A percentile compares a stretch with the other conserved stretches of the same genome.
These are phyloP conservation scores for Brachypteracias leptosomus DNA, from an alignment of 2,113 vertebrate genomes.

Conservation along the genomic window DNA sequence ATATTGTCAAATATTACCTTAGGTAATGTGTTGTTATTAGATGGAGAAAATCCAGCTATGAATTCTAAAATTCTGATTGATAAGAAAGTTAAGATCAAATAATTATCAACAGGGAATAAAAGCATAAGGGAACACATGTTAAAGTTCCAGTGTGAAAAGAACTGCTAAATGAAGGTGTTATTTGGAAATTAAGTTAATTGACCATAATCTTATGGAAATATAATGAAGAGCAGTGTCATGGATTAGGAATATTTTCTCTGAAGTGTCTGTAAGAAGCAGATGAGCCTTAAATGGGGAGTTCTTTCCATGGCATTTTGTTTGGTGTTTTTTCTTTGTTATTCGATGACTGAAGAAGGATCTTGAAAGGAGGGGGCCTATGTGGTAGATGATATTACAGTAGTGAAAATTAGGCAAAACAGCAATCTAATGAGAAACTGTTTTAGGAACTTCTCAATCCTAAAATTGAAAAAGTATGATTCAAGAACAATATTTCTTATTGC, in stretches of 20 bases:
- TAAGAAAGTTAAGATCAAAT: neutral
- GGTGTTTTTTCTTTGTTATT: neutral
- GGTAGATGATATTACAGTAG: neutral
- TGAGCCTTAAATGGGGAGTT: neutral
- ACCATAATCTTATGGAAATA: neutral
- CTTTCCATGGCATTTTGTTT: no score
- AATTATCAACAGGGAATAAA: neutral
- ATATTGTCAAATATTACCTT: neutral
- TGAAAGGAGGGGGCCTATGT: neutral
- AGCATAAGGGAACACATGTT: neutral
- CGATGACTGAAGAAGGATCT: neutral
- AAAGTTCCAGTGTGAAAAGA: neutral
- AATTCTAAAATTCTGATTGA: neutral
- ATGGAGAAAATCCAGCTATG: neutral
- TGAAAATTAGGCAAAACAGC: neutral
- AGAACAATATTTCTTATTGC: neutral
- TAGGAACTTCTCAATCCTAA: neutral
- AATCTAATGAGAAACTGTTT: neutral
- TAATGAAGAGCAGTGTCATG: neutral
- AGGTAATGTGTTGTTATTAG: neutral
- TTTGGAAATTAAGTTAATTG: neutral
- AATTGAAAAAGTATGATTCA: neutral
- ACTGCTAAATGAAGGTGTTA: neutral
- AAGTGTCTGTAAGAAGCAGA: neutral
- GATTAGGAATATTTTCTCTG: neutral